Evolutionary conservation across 2,113 vertebrate species (phyloP), one percentile per base, ranked within the genome.

Genomic region (Antennarius striatus): DNA sequence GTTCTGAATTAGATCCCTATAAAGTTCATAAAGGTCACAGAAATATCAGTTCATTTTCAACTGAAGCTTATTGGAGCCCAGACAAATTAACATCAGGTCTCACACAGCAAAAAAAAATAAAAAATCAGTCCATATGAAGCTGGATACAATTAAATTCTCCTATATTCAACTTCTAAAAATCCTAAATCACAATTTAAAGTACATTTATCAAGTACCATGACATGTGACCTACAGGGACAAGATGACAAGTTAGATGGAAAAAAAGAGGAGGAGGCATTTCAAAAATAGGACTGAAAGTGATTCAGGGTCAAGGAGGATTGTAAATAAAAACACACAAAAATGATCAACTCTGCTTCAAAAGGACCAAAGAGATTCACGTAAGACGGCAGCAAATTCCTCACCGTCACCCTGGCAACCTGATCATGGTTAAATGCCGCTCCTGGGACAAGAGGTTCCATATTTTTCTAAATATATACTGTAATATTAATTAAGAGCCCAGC

Each of bases 371-470:
- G 71, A 45, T 68, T 73, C 57, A 13, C 13, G 68, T 48, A 56
- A n/a, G 29, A 17, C 12, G 30, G 32, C 32, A 36, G 32, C 32
- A 36, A 36, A 36, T 7, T 6, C 3, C 14, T 39, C 16, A 43
- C 55, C 2, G 79, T 87, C 70, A 55, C 79, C 64, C 22, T 7
- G 62, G 76, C 84, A 84, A 82, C 86, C 49, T 40, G 30, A 48
- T 29, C 77, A 72, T 55, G 66, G 70, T 61, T 70, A 68, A 58
- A 68, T 17, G 49, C 45, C 36, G 10, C 46, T 56, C 55, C 16
- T 2, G 16, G 32, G 3, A 2, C 7, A 1, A 15, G 12, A 16
- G 60, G 66, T 77, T 63, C 51, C 32, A 32, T 48, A 50, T 66
- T 46, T 63, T 53, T 45, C 28, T 32, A 56, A 45, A 50, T 1